Evolutionary conservation across 1,140 invertebrate species (phyloP), one percentile per base, ranked within the genome.

Genomic region (Nomia melanderi): DNA sequence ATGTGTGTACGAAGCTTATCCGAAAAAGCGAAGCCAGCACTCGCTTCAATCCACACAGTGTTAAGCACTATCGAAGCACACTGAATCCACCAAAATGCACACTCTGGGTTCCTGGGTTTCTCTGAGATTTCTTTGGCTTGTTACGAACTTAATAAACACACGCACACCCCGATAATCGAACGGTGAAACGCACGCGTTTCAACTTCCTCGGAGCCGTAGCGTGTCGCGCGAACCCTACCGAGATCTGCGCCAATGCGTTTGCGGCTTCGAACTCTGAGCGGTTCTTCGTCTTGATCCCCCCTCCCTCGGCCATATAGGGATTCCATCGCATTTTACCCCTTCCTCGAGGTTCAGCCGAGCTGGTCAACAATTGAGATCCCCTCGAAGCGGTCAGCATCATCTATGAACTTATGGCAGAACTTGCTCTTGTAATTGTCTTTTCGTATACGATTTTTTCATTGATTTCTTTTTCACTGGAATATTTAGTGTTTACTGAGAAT

Each of bases 191-290:
- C 65, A 76, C 73, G 41, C 73, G 65, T 56, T 66, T 59, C 41
- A 44, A 69, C 17, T 69, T 47, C 14, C 11, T 47, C 27, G 25
- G 67, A 33, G 25, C 73, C 41, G 65, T 66, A 69, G 23, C 20
- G 73, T 31, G 64, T 59, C 47, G 67, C 74, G 74, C 65, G 25
- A 83, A 73, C 47, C 33, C 17, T 77, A 53, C 67, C 50, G 67
- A 78, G 31, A 65, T 73, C 75, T 78, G 81, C 75, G 56, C 36
- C 66, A 76, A 82, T 82, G 78, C 78, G 39, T 64, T 54, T 81
- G 44, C 73, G 62, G 54, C 81, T 60, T 63, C 67, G 36, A 66
- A 82, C 60, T 73, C 41, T 54, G 25, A 67, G 65, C 73, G 39
- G 54, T 76, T 76, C 73, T 69, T 23, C 54, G 44, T 3, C 39